Evolutionary conservation across 2,113 vertebrate genomes (phyloP), one percentile per base, ranked within the genome.

Genomic region (Lontra canadensis): DNA sequence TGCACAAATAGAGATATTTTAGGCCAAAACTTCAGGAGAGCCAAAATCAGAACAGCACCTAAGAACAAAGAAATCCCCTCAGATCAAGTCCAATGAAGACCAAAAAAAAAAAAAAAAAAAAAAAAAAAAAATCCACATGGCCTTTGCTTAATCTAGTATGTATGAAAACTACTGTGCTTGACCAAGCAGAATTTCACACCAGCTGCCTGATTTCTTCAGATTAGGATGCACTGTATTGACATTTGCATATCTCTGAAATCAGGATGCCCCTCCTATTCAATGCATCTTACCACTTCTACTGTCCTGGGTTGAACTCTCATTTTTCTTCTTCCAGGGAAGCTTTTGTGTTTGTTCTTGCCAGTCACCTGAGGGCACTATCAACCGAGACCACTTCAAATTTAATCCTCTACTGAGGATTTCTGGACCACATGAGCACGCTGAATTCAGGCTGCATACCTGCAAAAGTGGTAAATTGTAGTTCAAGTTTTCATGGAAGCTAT

Each of bases 181-280:
- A 95, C 49, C 92, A 90, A 94, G 34, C 55, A 92, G 79, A 93
- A 34, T 88, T 34, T 31, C 61, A 80, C 18, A 65, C 4, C 59
- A 73, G 26, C 42, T 47, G 25, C 20, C 65, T 90, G 55, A 94
- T 96, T 96, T 94, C 29, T 67, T 95, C 85, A 85, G 76, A 71
- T 57, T 57, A 86, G 21, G 65, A 74, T 65, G 55, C 26, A 63
- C 21, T 47, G 69, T 73, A 47, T 34, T 94, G 52, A n/a, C 44
- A 85, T 79, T 67, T 96, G 83, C 36, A 73, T 17, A 52, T 90
- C 29, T 52, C 20, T 52, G 55, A 81, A 78, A 85, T 96, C 44
- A 67, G 11, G n/a, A 91, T 88, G 34, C 21, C 42, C 25, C 23
- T 86, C 57, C 49, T 13, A 73, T 74, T 42, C 39, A 49, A 78